These are phyloP conservation scores for Caenorhabditis tropicalis DNA, from an alignment of 1,140 invertebrate genomes.

Conservation along the genomic window DNA sequence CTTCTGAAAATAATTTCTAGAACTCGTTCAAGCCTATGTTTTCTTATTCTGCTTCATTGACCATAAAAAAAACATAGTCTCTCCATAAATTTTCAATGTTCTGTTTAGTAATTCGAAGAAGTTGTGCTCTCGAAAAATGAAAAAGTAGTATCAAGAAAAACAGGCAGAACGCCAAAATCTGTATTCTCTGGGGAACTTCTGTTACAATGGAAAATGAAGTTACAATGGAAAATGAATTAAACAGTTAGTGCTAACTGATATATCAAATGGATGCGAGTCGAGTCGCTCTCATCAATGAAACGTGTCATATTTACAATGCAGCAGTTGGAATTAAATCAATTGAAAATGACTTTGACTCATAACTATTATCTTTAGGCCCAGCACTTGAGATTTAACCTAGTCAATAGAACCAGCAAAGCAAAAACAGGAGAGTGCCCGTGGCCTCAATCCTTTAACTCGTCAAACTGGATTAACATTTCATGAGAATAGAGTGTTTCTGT, in stretches of 20 bases:
- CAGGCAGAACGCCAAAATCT: no score
- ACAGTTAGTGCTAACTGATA: not conserved
- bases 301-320: constrained; percentile 12
- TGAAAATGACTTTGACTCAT: not conserved
- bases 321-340: not conserved
- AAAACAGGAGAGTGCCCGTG: not conserved
- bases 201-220: not conserved
- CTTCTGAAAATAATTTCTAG: not conserved
- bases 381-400: constrained; percentile 14
- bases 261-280: not conserved
- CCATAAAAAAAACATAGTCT: not conserved
- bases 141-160: no score
- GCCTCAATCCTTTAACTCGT: constrained; percentile 24
- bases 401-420: not conserved
- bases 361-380: not conserved
- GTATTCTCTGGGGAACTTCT: not conserved
- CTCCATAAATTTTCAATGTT: no score
- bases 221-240: not conserved
- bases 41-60: not conserved
- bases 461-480: constrained; percentile 41
- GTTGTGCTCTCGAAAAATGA: no score
- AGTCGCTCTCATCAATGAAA: not conserved
- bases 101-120: no score
- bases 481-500: not conserved
- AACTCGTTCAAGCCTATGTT: not conserved